Conservation (phyloP, 2,888 invertebrate species). For the Liopterus haemorrhoidalis region DNA sequence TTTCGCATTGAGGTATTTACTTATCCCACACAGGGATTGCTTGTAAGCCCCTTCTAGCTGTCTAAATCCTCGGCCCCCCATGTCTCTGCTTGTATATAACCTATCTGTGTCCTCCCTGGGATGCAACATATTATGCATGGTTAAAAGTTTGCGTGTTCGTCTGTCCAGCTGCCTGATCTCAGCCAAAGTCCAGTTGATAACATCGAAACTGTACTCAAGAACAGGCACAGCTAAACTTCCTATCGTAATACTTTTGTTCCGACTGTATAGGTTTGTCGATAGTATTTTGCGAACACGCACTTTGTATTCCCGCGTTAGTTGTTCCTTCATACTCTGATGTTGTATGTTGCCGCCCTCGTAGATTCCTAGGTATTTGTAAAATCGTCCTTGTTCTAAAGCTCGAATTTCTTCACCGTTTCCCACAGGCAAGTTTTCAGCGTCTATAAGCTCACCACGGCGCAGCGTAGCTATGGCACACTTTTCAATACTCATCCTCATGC, state of each 20-base stretch:
- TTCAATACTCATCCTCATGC: neutral
- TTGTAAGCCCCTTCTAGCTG: constrained; percentile 8
- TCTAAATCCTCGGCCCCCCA: constrained; percentile 22
- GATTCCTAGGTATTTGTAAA: constrained; percentile 20
- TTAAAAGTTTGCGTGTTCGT: constrained; percentile 15
- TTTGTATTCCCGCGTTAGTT: constrained; percentile 11
- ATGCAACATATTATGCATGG: constrained; percentile 15
- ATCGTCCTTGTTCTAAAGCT: neutral
- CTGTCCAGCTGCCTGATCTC: constrained; percentile 18
- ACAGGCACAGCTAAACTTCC: constrained; percentile 21
- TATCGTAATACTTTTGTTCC: constrained; percentile 18
- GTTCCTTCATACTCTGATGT: constrained; percentile 6
- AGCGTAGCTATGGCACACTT: constrained; percentile 1
- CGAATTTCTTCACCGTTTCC: constrained; percentile 8
- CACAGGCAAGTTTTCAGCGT: constrained; percentile 1
- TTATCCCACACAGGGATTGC: neutral
- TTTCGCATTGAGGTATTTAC: neutral
- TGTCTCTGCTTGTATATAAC: constrained; percentile 14
- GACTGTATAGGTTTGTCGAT: constrained; percentile 12
- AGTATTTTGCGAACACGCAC: constrained; percentile 16
- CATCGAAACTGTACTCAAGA: constrained; percentile 16
- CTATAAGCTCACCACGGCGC: neutral
- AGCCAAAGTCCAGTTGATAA: constrained; percentile 15
- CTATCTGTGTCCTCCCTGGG: constrained; percentile 17
- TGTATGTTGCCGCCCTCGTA: constrained; percentile 6